A percentile compares a stretch with the other conserved stretches of the same genome.
Evolutionary conservation across 2,888 invertebrate species (phyloP).

Genomic region (Drosophila yooni): DNA sequence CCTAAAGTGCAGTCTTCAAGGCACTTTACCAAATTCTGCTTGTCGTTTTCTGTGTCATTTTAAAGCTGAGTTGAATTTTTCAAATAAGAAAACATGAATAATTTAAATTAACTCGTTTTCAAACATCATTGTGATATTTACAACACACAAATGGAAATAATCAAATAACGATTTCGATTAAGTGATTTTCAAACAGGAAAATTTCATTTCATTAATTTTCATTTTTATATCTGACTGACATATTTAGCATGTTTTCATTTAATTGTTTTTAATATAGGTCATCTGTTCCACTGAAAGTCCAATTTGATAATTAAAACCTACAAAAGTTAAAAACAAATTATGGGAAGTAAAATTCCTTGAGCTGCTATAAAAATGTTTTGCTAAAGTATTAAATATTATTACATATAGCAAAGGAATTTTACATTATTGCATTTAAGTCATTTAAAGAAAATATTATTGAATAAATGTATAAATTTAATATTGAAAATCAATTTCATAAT

Average conservation of each 20-base stretch:
- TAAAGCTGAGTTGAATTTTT: not conserved
- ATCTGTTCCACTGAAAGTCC: not conserved
- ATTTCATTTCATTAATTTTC: not conserved
- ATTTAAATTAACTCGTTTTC: not conserved
- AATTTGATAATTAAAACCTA: not conserved
- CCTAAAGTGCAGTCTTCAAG: not conserved
- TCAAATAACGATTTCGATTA: no score
- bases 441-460: not conserved
- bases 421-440: not conserved
- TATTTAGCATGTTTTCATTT: not conserved
- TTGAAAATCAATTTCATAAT: slow-evolving; percentile 8
- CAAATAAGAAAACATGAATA: not conserved
- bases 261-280: not conserved
- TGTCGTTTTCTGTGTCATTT: not conserved
- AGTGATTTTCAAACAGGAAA: not conserved
- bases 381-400: not conserved
- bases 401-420: not conserved
- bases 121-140: not conserved
- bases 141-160: not conserved
- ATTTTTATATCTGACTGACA: not conserved
- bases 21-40: not conserved
- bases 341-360: no score
- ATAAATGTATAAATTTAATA: not conserved
- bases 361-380: not conserved
- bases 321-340: no score